Evolutionary conservation across 2,113 vertebrate genomes (phyloP), one percentile per base, ranked within the genome.

Genomic region (Melospiza melodia): DNA sequence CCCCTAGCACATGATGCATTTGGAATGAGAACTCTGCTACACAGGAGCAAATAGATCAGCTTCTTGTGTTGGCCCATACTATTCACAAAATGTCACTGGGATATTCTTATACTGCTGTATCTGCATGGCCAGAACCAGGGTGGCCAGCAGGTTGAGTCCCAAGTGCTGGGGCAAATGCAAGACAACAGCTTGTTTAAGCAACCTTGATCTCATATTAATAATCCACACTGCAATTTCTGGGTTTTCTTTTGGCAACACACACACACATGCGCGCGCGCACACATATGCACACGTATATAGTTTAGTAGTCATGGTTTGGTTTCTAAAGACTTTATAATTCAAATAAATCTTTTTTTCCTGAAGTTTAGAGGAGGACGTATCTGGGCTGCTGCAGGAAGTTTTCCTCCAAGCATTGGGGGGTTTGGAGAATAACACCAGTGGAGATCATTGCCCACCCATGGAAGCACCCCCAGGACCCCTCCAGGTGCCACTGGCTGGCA

Each of bases 211-310:
- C 30, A 16, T 67, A 43, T 48, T 74, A 54, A 24, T 84, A 84
- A 84, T 16, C 35, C 46, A 46, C 31, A 20, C 4, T 41, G 6
- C 72, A 80, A 3, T 22, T 44, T 54, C 18, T 71, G 30, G 6
- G 18, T 31, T 37, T 77, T 86, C 72, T 37, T 69, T 67, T 51
- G 39, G 21, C 21, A 75, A 63, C 30, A 57, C 7, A 39, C 8
- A 61, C 30, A 58, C 11, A 51, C 1, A 30, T n/a, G n/a, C 15
- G 57, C 8, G 37, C 6, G 24, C 19, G 35, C 1, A 30, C 19
- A 66, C 8, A 58, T 2, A 43, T 2, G 9, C 8, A 58, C 3
- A 43, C 3, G 12, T 11, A 15, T 1, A 35, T 48, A 11, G 43
- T 11, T 44, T 72, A 28, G 68, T 23, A 65, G 7, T 41, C 31